Base-by-base conservation (phyloP, 1,140 invertebrate genomes). In the Scylla paramamosain region DNA sequence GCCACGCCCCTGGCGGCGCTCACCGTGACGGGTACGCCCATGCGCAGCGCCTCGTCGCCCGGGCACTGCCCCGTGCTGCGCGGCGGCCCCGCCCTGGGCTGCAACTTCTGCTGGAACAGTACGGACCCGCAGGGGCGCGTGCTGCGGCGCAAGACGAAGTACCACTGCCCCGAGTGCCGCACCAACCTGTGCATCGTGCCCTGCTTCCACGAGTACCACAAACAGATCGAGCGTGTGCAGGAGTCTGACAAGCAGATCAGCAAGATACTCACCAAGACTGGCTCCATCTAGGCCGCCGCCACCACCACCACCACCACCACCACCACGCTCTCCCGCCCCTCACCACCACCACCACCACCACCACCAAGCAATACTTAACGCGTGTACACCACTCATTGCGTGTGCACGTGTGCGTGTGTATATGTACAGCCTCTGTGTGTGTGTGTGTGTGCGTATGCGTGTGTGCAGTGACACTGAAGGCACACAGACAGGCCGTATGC, bases 81-180 rank as follows among this genome's bases (percentile, higher is more conserved):
- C 83, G 98, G 98, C 12, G 98, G 98, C 0, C 98, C 98, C 20
- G 98, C 98, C 4, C 97, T 99, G 89, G 98, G 98, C 83, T 98
- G 98, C 97, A 98, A 98, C 97, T 98, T 98, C 96, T 99, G 98
- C 97, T 99, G 98, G 98, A 99, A 99, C 96, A 98, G 98, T 0
- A 98, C 98, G 84, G 98, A 98, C 96, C 97, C 97, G 67, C 98
- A 98, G 97, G 98, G 98, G 31, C 97, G 98, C 86, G 98, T 98
- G 96, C 97, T 98, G 67, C 97, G 98, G 31, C 97, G 98, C 93
- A 99, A 99, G 97, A 99, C 98, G 4, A 98, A 98, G 97, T 99
- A 98, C 96, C 98, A 98, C 96, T 99, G 98, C 97, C 98, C 98
- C 0, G 98, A 98, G 96, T 99, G 98, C 97, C 98, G 98, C 96